Conservation (phyloP, 2,113 vertebrate species). For the Tor tambroides region DNA sequence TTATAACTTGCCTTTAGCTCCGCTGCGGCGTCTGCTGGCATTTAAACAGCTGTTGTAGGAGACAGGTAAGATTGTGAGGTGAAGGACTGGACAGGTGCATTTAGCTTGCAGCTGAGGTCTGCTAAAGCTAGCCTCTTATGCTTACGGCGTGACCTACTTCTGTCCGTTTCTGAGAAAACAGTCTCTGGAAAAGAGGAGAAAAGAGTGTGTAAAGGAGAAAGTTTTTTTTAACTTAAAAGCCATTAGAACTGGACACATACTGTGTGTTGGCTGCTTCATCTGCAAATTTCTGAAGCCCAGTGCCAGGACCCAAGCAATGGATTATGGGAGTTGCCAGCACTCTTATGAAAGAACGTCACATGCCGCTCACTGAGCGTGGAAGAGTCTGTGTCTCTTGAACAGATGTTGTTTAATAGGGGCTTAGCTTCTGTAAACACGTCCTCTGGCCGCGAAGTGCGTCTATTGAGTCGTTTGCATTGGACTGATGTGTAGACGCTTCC, state of each 20-base stretch:
- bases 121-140: neutral
- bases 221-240: constrained; percentile 5
- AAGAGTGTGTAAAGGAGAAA: neutral
- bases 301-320: neutral
- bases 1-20: constrained; percentile 34
- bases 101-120: neutral
- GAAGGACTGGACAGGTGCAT: constrained; percentile 19
- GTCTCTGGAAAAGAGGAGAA: neutral
- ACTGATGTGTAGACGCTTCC: constrained; percentile 4
- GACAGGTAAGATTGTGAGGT: neutral
- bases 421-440: constrained; percentile 1
- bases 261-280: constrained; percentile 36
- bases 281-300: constrained; percentile 11
- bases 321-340: constrained; percentile 5
- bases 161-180: constrained; percentile 8
- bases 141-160: constrained; percentile 47
- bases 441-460: neutral
- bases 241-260: constrained; percentile 31
- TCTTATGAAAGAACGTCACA: constrained; percentile 9
- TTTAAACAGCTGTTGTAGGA: constrained; percentile 7
- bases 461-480: constrained; percentile 14
- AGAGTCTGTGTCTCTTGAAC: constrained; percentile 6
- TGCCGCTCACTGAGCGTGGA: neutral
- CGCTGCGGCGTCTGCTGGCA: neutral
- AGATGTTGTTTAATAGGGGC: constrained; percentile 44